phyloP scores from a whole-genome alignment of 2,113 vertebrate genomes.

The Dendrocopos noguchii region DNA sequence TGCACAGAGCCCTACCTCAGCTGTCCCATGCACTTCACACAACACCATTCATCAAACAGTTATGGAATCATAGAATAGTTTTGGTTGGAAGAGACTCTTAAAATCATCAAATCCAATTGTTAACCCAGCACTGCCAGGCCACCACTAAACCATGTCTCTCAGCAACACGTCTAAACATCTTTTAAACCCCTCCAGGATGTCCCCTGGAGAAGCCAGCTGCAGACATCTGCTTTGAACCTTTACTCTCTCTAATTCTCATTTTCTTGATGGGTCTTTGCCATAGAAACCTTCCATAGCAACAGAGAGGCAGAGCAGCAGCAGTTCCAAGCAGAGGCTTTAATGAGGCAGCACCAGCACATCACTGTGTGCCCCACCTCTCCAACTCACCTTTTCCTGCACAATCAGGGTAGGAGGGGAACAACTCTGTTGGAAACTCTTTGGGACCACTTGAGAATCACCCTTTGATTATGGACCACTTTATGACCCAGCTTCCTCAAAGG shows the following conservation, averaged over 20 bases:
- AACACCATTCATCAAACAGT: too few species aligned
- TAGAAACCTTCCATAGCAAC: constrained; percentile 76
- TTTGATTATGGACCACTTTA: background rate
- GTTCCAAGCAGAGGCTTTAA: background rate
- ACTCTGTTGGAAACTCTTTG: background rate
- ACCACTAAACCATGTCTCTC: too few species aligned
- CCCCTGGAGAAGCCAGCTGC: background rate
- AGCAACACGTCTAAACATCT: too few species aligned
- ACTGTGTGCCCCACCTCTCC: background rate
- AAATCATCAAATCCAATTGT: too few species aligned
- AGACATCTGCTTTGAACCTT: constrained; percentile 45
- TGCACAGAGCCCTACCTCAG: too few species aligned
- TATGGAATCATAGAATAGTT: too few species aligned
- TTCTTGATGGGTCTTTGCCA: constrained; percentile 63
- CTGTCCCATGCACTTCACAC: too few species aligned
- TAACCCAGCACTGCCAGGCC: too few species aligned
- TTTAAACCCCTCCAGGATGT: too few species aligned
- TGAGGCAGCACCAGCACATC: background rate
- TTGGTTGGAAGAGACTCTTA: too few species aligned
- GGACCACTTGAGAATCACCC: background rate
- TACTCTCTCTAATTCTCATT: constrained; percentile 34
- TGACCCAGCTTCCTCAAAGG: background rate
- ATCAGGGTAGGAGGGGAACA: background rate
- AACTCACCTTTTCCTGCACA: background rate
- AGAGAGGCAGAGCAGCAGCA: background rate